Conservation (phyloP, 2,113 vertebrate species). For the Odocoileus hemionus region DNA sequence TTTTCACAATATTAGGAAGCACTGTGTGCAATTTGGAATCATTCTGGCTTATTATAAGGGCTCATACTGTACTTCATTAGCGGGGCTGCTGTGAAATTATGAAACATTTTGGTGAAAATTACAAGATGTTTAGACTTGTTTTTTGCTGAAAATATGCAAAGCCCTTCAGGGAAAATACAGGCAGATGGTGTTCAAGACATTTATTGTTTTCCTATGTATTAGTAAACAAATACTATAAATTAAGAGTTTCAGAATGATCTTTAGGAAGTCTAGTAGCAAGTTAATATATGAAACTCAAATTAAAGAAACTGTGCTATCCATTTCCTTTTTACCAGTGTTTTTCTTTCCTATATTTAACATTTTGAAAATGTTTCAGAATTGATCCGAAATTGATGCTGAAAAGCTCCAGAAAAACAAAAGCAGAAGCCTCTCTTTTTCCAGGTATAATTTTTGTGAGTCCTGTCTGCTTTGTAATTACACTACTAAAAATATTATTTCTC, state of each 20-base stretch:
- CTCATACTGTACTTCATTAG: conserved; percentile 71
- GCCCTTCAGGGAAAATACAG: conserved; percentile 62
- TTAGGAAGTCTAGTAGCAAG: conserved; percentile 53
- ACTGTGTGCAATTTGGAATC: conserved; percentile 60
- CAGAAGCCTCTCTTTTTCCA: not conserved
- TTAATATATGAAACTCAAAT: conserved; percentile 49
- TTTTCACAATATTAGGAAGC: conserved; percentile 59
- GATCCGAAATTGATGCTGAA: not conserved
- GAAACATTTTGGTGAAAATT: conserved; percentile 75
- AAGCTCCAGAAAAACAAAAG: not conserved
- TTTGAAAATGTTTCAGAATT: conserved; percentile 37
- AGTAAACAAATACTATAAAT: conserved; percentile 74
- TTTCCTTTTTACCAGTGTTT: not conserved
- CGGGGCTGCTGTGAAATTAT: conserved; percentile 67
- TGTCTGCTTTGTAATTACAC: not conserved
- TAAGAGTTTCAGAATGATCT: conserved; percentile 60
- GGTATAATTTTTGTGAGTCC: not conserved
- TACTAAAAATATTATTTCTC: not conserved
- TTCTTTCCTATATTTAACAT: not conserved
- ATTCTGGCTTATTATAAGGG: conserved; percentile 62
- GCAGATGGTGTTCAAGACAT: conserved; percentile 67
- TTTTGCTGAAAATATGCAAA: conserved; percentile 73
- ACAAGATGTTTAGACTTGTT: conserved; percentile 66
- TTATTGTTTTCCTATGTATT: conserved; percentile 67
- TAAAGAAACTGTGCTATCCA: not conserved